Percentiles rank a stretch among this genome's conserved stretches.
Conservation (phyloP, 2,113 vertebrate genomes). For the Tichodroma muraria region DNA sequence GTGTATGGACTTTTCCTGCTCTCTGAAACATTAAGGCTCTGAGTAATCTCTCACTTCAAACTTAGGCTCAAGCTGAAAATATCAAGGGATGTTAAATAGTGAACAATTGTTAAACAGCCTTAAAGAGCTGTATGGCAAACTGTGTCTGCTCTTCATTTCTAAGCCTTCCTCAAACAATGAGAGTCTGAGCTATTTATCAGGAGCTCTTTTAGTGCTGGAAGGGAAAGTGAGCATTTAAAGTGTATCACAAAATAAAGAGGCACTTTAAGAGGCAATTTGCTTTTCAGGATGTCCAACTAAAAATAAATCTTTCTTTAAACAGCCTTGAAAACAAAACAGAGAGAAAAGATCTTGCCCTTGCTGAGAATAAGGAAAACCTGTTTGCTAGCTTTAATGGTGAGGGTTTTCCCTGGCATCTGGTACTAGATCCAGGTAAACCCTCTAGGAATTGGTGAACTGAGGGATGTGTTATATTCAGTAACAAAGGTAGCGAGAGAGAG, state of each 20-base stretch:
- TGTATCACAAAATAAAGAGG: not conserved
- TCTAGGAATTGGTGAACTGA: not conserved
- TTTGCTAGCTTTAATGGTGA: not conserved
- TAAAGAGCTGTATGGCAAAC: not conserved
- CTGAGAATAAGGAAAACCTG: not conserved
- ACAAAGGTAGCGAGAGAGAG: not conserved
- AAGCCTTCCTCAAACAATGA: not conserved
- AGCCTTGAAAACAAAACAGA: not conserved
- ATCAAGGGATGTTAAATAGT: not conserved
- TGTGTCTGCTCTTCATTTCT: not conserved
- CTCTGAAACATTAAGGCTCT: not conserved
- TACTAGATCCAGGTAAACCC: not conserved
- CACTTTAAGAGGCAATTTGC: not conserved
- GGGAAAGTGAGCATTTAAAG: not conserved
- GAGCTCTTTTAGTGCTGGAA: not conserved
- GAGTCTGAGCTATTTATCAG: not conserved
- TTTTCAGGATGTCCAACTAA: constrained; percentile 1
- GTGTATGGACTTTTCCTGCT: not conserved
- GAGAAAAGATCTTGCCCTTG: not conserved
- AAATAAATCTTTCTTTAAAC: constrained; percentile 26
- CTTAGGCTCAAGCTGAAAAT: constrained; percentile 17
- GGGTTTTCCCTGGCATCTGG: not conserved
- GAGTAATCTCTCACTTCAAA: constrained; percentile 17
- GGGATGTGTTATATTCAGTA: not conserved
- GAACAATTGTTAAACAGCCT: constrained; percentile 1